These are phyloP conservation scores for Acrocephalus kingi DNA, from an alignment of 2,113 vertebrate species.

Conservation along the genomic window DNA sequence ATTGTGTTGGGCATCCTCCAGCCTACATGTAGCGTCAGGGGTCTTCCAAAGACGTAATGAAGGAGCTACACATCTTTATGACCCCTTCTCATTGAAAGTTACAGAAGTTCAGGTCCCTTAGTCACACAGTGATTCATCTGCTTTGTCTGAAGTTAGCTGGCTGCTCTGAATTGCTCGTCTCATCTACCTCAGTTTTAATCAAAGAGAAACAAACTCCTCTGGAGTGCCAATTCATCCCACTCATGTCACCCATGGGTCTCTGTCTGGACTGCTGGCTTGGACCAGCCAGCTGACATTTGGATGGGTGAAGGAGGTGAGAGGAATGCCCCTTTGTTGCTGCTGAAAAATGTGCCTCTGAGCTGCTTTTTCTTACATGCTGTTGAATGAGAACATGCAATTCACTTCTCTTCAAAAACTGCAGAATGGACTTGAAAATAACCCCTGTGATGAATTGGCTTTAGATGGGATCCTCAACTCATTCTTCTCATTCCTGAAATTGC, in stretches of 20 bases:
- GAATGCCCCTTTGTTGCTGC: conserved; percentile 55
- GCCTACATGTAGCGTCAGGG: neutral
- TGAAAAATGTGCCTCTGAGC: conserved; percentile 47
- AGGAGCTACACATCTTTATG: neutral
- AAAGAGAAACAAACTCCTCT: conserved; percentile 35
- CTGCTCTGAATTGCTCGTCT: neutral
- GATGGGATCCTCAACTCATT: conserved; percentile 38
- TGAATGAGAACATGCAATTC: conserved; percentile 11
- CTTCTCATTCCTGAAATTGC: conserved; percentile 51
- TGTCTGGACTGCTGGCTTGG: conserved; percentile 8
- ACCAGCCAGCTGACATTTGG: conserved; percentile 42
- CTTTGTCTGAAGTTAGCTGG: neutral
- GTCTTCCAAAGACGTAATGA: neutral
- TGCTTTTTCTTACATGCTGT: conserved; percentile 2
- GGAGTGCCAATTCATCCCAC: conserved; percentile 9
- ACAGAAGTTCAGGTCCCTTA: neutral
- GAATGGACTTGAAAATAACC: conserved; percentile 18
- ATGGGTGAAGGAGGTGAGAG: conserved; percentile 51
- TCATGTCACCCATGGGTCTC: neutral
- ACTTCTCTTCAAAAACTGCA: conserved; percentile 29
- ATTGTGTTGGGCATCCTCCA: neutral
- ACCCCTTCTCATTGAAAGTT: neutral
- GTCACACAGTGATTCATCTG: conserved; percentile 48
- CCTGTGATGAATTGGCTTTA: conserved; percentile 17
- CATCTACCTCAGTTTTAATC: conserved; percentile 16